Evolutionary conservation across 1,140 invertebrate species (phyloP), one percentile per base, ranked within the genome.

Genomic region (Caenorhabditis latens): DNA sequence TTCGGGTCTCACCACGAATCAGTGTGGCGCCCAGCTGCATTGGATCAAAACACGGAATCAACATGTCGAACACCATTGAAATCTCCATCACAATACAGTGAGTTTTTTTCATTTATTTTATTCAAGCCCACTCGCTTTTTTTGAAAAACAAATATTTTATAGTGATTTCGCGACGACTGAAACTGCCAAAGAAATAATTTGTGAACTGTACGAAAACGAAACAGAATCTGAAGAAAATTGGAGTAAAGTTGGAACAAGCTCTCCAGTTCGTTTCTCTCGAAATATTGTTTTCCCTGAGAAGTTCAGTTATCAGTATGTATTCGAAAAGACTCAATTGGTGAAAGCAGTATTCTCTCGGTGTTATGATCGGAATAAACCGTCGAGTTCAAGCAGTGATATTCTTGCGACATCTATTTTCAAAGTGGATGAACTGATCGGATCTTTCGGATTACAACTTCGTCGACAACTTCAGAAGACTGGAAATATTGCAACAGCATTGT

Each of bases 361-460:
- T 40, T 48, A 58, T n/a, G 55, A 63, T 42, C 57, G 57, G 13
- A 42, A 63, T 48, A 63, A 43, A 61, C 82, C 57, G 19, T 84
- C 82, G 3, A 65, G 57, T 67, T 84, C 55, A 7, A 84, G 84
- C 21, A 32, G 57, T 57, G 84, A 85, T 53, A 63, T 85, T 11
- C 63, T 85, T 24, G 84, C 63, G 16, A 85, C 63, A 19, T 85
- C 63, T 7, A 58, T 85, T 7, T 85, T 85, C 65, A 85, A 87
- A 55, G 86, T 87, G 1, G 86, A 87, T 40, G 86, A 87, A 84
- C 82, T 87, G 0, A 87, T 87, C 40, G 86, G 86, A 21, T 87
- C 86, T 9, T 87, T 87, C 53, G 86, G 86, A 53, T 40, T 87
- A 19, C 86, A 87, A 46, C 48, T 87, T 19, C 55, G 86, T 24